These are phyloP conservation scores for Panulirus ornatus DNA, from an alignment of 1,140 invertebrate species.

Conservation along the genomic window DNA sequence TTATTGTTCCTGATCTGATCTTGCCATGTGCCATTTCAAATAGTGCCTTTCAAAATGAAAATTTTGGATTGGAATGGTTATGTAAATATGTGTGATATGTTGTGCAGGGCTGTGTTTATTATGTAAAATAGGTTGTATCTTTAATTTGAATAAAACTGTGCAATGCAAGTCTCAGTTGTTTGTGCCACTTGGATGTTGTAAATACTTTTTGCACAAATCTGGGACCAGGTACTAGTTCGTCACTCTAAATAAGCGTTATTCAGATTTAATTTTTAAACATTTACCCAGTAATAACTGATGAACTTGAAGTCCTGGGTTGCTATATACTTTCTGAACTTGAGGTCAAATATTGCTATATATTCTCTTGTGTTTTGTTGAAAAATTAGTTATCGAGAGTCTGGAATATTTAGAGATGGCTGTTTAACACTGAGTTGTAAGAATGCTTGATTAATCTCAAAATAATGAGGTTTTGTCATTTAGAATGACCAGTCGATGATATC, in stretches of 20 bases:
- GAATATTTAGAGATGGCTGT: neutral
- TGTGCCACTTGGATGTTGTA: constrained; percentile 9
- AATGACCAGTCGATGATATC: neutral
- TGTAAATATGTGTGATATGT: neutral
- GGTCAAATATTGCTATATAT: neutral
- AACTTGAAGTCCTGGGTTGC: too few relatives aligned
- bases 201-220: constrained; percentile 2
- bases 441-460: neutral
- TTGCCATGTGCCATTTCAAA: constrained; percentile 47
- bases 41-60: constrained; percentile 32
- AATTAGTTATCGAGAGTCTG: too few relatives aligned
- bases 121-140: constrained; percentile 10
- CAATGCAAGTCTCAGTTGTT: constrained; percentile 26
- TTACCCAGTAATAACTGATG: neutral
- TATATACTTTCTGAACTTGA: constrained; percentile 1
- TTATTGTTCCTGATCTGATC: neutral
- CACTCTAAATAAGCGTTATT: neutral
- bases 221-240: neutral
- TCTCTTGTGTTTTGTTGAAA: neutral
- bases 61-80: constrained; percentile 22
- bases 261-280: neutral
- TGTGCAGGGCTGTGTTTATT: constrained; percentile 20
- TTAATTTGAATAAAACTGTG: constrained; percentile 26
- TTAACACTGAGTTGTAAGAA: neutral
- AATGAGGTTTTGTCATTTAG: neutral